Base-by-base conservation (phyloP, 2,797 vertebrate species). In the Aphelocoma californica region DNA sequence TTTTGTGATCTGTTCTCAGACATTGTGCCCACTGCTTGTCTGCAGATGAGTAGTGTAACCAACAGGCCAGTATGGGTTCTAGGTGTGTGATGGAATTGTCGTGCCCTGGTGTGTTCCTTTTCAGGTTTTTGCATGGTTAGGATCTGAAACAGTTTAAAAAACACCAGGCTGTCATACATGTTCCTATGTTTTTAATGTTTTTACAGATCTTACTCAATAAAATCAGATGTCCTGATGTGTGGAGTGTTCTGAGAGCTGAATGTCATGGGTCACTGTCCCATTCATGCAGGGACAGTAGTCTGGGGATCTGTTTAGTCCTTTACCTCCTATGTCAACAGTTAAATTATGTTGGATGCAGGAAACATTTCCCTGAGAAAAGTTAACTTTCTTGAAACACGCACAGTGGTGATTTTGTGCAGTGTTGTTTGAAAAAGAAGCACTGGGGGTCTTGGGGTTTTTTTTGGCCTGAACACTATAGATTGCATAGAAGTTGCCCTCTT, bases 401-500 rank as follows among this genome's bases (percentile, higher is more conserved):
- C 45, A 67, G 26, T n/a, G 71, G 25, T 34, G 45, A 9, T 50
- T 60, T 70, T 57, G 14, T 83, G 65, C 73, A n/a, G 0, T 19
- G 10, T 20, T 57, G 26, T 23, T 69, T 81, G 51, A 48, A 72
- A 74, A 78, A 47, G 12, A 67, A 64, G 36, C 8, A 5, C 15
- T 28, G 17, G 29, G 38, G 10, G 5, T 25, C 48, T 56, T 0
- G 18, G 11, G 2, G 0, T 6, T 32, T 29, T 50, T 56, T 75
- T 29, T 36, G 5, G 32, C 60, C 45, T 70, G 47, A 24, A 26
- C 18, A 13, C 10, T 47, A 2, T 8, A 50, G 77, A 70, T 26
- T 12, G 13, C 29, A 5, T 50, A 32, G 16, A 82, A 75, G 14
- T 57, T 92, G 24, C 29, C 32, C 16, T 75, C 36, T 38, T 81